Percentiles rank a stretch among this genome's conserved stretches.
These are phyloP conservation scores for Illadopsis cleaveri DNA, from an alignment of 2,113 vertebrate genomes.

Conservation along the genomic window DNA sequence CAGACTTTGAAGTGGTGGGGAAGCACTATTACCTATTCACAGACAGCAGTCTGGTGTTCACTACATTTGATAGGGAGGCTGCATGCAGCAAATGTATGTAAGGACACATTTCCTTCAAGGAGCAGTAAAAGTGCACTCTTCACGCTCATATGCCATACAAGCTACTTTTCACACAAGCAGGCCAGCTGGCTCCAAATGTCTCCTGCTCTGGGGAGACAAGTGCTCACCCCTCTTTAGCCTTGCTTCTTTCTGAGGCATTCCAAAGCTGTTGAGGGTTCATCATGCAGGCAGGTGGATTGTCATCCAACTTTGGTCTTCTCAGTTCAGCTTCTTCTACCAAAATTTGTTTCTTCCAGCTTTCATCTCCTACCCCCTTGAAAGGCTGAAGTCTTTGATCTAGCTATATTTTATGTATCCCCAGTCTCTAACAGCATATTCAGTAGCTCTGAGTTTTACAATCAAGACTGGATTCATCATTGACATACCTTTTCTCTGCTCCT, in stretches of 20 bases:
- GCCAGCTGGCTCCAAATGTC: neutral
- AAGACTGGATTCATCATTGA: fast-evolving
- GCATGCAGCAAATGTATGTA: neutral
- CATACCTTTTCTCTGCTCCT: neutral
- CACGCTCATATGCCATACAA: neutral
- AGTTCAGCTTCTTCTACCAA: neutral
- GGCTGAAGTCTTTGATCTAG: neutral
- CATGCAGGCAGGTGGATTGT: neutral
- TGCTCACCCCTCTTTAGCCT: neutral
- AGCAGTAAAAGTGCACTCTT: neutral
- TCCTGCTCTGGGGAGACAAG: neutral
- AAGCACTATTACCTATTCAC: slow-evolving; percentile 29
- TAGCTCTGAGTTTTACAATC: neutral
- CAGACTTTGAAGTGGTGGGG: slow-evolving; percentile 51
- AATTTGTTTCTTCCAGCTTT: neutral
- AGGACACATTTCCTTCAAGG: neutral
- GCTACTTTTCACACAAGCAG: neutral
- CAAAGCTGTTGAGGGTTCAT: neutral
- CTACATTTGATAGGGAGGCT: neutral
- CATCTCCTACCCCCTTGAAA: neutral
- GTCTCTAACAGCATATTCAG: neutral
- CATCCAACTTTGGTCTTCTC: neutral
- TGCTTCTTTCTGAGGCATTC: neutral
- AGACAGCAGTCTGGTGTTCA: neutral
- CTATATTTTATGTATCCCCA: neutral